Base-by-base conservation (phyloP, 2,797 vertebrate species). In the Huso huso region DNA sequence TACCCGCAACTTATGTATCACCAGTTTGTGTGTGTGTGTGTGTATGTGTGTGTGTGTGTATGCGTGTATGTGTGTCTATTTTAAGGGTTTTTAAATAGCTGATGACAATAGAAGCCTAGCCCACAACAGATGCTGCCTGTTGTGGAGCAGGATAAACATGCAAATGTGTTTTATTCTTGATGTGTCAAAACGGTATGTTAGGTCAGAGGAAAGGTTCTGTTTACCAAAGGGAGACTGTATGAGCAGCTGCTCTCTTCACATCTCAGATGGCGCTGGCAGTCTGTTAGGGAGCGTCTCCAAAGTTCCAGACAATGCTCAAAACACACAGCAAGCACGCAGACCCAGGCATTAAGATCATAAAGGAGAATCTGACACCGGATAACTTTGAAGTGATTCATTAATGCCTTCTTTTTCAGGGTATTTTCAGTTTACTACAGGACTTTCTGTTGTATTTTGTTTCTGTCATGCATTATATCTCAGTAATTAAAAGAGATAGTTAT, bases 221-320 rank as follows among this genome's bases (percentile, higher is more conserved):
- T 78, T 67, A 61, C 73, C 53, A 18, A 71, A 71, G 55, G 1
- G 60, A 57, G 76, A 61, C 64, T 72, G 67, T 70, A 62, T 23
- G 10, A 76, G 74, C 79, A 83, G 84, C 81, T 81, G 81, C 74
- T 82, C 70, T 62, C 70, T 23, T 66, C 9, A 48, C 63, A 12
- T 66, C 49, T 61, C 66, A 75, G 73, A 72, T 67, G 67, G 70
- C 71, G 61, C 9, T 63, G 8, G 71, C 68, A 78, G 76, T 0
- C 12, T 23, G 64, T 66, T 78, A 66, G 73, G 74, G 72, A 80
- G 71, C 15, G 70, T 78, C 77, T 77, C 76, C 75, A 72, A 81
- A 71, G 63, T 61, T 48, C 65, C 53, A 37, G 3, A 58, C 70
- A 18, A n/a, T 55, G 10, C 63, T 49, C 15, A 51, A 8, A 58